These are phyloP conservation scores for Coranthus polyacanthus DNA, from an alignment of 2,797 vertebrate genomes.

Conservation along the genomic window DNA sequence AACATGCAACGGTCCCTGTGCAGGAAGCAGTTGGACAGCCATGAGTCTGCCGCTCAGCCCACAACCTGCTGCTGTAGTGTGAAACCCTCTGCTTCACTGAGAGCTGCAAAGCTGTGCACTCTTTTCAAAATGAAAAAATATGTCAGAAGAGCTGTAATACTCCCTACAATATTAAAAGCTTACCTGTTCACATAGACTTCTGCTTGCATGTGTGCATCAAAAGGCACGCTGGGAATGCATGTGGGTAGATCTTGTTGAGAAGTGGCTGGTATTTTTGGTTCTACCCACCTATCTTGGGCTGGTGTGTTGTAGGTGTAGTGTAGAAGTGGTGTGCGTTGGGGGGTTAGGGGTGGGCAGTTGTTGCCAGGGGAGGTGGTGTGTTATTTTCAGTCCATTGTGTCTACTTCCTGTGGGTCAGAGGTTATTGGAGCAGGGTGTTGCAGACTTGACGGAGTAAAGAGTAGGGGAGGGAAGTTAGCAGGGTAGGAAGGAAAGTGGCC, in stretches of 20 bases:
- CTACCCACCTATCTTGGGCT: conserved; percentile 57
- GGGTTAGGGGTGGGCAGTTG: conserved; percentile 74
- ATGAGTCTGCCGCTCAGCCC: conserved; percentile 60
- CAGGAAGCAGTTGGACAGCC: conserved; percentile 52
- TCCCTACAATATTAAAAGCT: background rate
- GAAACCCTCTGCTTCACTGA: conserved; percentile 44
- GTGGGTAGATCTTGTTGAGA: conserved; percentile 49
- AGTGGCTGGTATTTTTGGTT: conserved; percentile 71
- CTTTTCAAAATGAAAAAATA: conserved; percentile 20
- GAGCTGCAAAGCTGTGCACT: conserved; percentile 16
- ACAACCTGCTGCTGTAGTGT: conserved; percentile 69
- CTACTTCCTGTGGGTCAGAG: conserved; percentile 97
- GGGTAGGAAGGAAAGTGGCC: conserved; percentile 85
- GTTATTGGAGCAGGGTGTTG: conserved; percentile 93
- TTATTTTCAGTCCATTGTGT: conserved; percentile 98
- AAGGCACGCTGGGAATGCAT: background rate
- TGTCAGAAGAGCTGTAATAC: background rate
- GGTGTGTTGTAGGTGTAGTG: conserved; percentile 42
- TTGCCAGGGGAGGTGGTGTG: conserved; percentile 84
- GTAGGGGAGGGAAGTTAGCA: conserved; percentile 82
- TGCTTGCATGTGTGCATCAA: background rate
- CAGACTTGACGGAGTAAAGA: conserved; percentile 80
- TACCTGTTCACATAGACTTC: background rate
- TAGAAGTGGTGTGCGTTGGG: conserved; percentile 45
- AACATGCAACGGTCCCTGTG: conserved; percentile 41